Evolutionary conservation across 1,140 invertebrate genomes (phyloP), one percentile per base, ranked within the genome.

Genomic region (Frieseomelitta varia): DNA sequence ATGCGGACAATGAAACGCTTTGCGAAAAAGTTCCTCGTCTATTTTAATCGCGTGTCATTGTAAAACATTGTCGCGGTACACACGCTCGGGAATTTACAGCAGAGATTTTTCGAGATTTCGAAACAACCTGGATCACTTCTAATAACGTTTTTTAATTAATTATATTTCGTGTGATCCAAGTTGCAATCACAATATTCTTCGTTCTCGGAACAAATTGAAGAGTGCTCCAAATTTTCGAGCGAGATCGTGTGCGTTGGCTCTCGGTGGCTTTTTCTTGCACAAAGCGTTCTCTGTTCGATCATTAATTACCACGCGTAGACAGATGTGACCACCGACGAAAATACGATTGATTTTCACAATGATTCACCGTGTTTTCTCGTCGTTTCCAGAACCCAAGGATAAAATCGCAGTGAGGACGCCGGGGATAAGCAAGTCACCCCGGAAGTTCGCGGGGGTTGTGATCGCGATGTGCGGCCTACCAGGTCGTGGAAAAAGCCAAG

Each of bases 381-480:
- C 58, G 39, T 53, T 90, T 88, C 24, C 89, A 94, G 93, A 94
- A 90, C 78, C 86, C 72, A 91, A 92, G 85, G 93, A 93, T 11
- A 93, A 93, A 78, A 85, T 86, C 30, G 85, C 85, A 55, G 75
- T 89, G 11, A 81, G 85, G 65, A 83, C 85, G n/a, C 30, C 85
- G 12, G 92, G 86, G n/a, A 61, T 86, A 88, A 91, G 93, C 87
- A 91, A 95, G 93, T 88, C 95, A 90, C 89, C 94, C 24, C 93
- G 95, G 6, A 96, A 96, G 91, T 97, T 97, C 88, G 96, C 96
- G 21, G 97, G 97, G 3, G 95, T 98, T 82, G 96, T 99, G 27
- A 98, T 99, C 85, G 97, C 97, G 2, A 97, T 98, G 95, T 98
- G 98, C 30, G 99, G 99, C 56, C 95, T 99, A 79, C 98, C 99